Conservation (phyloP, 2,888 invertebrate genomes). For the Mythimna pallens region DNA sequence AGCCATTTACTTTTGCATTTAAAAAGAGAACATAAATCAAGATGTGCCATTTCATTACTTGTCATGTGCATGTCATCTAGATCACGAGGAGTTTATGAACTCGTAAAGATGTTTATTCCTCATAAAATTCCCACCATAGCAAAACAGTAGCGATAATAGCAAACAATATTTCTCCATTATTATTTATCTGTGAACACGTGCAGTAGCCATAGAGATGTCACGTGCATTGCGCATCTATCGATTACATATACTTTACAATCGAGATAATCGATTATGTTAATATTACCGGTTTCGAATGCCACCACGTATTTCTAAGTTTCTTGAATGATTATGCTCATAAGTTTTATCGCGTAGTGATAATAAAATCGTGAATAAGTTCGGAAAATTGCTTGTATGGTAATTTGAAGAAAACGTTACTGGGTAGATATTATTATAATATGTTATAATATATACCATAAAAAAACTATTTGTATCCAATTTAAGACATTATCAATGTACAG, state of each 20-base stretch:
- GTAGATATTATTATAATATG: too few species aligned
- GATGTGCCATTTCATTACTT: constrained; percentile 8
- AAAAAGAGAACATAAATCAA: constrained; percentile 36
- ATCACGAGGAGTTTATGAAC: constrained; percentile 19
- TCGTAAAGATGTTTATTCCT: constrained; percentile 41
- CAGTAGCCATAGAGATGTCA: constrained; percentile 54
- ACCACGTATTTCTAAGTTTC: constrained; percentile 48
- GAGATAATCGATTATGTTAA: constrained; percentile 71
- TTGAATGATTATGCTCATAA: constrained; percentile 42
- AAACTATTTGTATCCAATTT: background rate
- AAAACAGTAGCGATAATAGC: constrained; percentile 44
- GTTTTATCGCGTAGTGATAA: constrained; percentile 16
- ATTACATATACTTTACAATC: constrained; percentile 62
- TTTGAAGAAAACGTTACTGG: background rate
- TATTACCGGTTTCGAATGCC: constrained; percentile 70
- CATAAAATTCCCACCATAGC: constrained; percentile 27
- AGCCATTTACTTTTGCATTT: constrained; percentile 7
- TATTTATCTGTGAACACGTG: constrained; percentile 65
- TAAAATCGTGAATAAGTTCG: constrained; percentile 12
- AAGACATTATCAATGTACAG: background rate
- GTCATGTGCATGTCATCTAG: constrained; percentile 5
- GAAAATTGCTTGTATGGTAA: background rate
- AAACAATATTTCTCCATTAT: constrained; percentile 52
- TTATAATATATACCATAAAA: too few species aligned
- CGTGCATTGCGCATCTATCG: constrained; percentile 67